Base-by-base conservation (phyloP, 2,888 invertebrate genomes). In the Chloromyia formosa region DNA sequence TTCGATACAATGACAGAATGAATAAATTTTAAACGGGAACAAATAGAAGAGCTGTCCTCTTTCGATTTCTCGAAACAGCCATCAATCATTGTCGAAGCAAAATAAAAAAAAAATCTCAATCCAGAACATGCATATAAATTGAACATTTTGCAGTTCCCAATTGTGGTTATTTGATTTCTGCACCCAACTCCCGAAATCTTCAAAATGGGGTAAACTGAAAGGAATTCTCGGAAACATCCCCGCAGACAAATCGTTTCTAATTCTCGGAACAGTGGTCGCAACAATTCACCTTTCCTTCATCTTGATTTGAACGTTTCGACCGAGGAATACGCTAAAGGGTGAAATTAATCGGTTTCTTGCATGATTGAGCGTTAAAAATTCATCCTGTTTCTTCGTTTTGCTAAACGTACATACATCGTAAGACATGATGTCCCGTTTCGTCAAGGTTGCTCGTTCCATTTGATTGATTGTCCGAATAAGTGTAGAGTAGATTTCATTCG, bases 91-190 rank as follows among this genome's bases (percentile, higher is more conserved):
- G 58, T 42, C 58, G 18, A 1, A 49, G 18, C 22, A 7, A 49
- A 45, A 66, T 49, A 42, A 66, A 66, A 66, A 49, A 35, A 35
- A 7, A 62, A 66, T 45, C 20, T 49, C 77, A 76, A 82, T 62
- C 76, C 80, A 81, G 80, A 80, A 81, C 82, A 83, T 83, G 83
- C 83, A 83, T 83, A 82, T 83, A 83, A 83, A 83, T 83, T 83
- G 83, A 81, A 83, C 83, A 83, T 83, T 83, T 83, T 82, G 76
- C 76, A 77, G 75, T 20, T 35, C 1, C 56, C 20, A 49, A 45
- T 22, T 35, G 53, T 49, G 53, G 35, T 53, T 27, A 40, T 62
- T 69, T 18, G 53, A 53, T 53, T 69, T 54, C n/a, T 16, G 23
- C 49, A n/a, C 20, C 53, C 14, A 27, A 54, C 35, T 64, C 23